Evolutionary conservation across 2,113 vertebrate species (phyloP).

Genomic region (Oryzias celebensis): DNA sequence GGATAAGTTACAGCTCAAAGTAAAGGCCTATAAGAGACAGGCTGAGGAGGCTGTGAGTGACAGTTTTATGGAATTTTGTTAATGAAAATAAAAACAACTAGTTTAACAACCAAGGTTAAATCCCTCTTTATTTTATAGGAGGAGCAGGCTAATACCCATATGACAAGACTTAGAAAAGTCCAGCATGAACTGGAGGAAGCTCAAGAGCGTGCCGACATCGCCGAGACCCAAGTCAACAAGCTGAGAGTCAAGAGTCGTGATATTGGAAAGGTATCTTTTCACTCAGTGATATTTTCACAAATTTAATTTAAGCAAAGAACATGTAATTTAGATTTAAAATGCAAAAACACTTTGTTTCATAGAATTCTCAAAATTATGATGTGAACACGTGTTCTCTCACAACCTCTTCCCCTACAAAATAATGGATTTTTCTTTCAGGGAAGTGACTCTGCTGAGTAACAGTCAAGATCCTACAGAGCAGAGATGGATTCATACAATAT

Average conservation of each 20-base stretch:
- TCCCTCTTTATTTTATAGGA: conserved; percentile 35
- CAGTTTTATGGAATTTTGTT: neutral
- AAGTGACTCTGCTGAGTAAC: conserved; percentile 59
- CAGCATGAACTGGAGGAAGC: conserved; percentile 70
- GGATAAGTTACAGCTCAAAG: conserved; percentile 67
- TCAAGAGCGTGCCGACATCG: conserved; percentile 67
- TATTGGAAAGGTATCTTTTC: conserved; percentile 52
- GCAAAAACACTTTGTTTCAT: too few relatives aligned
- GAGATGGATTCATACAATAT: conserved; percentile 47
- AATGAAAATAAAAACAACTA: too few relatives aligned
- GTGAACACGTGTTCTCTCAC: too few relatives aligned
- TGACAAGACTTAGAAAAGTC: conserved; percentile 60
- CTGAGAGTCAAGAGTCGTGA: conserved; percentile 67
- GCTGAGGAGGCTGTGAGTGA: conserved; percentile 61
- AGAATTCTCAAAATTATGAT: too few relatives aligned
- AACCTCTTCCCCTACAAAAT: neutral
- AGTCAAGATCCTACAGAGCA: neutral
- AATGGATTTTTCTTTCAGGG: conserved; percentile 43
- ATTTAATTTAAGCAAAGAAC: neutral
- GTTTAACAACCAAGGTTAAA: neutral
- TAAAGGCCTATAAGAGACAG: conserved; percentile 68
- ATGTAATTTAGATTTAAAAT: too few relatives aligned
- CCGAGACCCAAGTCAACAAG: conserved; percentile 70
- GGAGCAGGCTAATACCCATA: conserved; percentile 67
- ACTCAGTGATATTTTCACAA: neutral